Conservation (phyloP, 53 echinoderm and acorn worm species). For the Paracentrotus lividus region DNA sequence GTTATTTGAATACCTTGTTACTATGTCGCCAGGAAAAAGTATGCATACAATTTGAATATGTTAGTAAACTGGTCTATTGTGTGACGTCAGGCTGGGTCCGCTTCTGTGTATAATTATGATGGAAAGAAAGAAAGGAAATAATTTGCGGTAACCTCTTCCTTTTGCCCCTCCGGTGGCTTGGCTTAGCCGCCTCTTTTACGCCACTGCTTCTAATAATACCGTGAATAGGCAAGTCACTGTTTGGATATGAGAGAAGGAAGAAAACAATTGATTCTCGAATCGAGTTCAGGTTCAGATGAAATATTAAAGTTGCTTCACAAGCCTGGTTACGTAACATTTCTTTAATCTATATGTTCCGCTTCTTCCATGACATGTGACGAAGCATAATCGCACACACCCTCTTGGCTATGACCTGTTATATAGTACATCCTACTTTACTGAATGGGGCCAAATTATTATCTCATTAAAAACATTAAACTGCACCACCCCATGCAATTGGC, state of each 20-base stretch:
- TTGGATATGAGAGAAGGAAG: background rate
- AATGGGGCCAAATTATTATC: background rate
- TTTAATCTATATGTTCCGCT: background rate
- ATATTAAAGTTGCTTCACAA: no score
- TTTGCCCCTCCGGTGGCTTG: background rate
- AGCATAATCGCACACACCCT: no score
- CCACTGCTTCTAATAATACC: background rate
- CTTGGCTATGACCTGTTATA: background rate
- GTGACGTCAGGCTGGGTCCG: no score
- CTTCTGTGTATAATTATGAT: no score
- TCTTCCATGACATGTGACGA: background rate
- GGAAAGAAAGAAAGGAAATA: no score
- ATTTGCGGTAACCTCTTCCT: no score
- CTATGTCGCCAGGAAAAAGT: no score
- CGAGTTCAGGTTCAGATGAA: background rate
- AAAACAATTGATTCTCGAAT: background rate
- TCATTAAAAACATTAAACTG: background rate
- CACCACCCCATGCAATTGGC: background rate
- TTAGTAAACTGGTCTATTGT: no score
- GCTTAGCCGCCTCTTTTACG: background rate
- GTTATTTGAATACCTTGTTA: no score
- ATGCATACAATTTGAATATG: no score
- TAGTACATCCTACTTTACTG: background rate
- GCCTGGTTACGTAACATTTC: background rate
- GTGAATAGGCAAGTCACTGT: background rate